Evolutionary conservation across 2,797 vertebrate species (phyloP).

Genomic region (Chelon auratus): DNA sequence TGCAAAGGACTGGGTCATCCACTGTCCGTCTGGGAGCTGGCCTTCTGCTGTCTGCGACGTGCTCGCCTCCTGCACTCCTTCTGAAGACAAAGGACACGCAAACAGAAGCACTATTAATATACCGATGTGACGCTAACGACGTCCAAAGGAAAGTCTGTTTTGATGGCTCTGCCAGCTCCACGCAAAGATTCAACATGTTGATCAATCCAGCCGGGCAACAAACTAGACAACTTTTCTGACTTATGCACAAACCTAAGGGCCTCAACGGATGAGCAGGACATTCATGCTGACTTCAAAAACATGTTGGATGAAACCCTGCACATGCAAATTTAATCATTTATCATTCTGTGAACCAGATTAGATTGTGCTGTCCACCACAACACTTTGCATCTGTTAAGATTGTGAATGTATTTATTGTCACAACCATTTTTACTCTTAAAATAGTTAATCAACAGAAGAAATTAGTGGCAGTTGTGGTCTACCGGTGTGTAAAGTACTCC

Average conservation of each 20-base stretch:
- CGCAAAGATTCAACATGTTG: not conserved
- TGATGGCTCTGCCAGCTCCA: not conserved
- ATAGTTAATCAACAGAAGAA: too few relatives aligned
- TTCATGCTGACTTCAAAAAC: not conserved
- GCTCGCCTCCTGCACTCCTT: constrained; percentile 69
- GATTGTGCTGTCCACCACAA: too few relatives aligned
- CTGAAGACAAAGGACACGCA: constrained; percentile 41
- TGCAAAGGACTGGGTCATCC: constrained; percentile 89
- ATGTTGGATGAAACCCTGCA: too few relatives aligned
- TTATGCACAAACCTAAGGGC: not conserved
- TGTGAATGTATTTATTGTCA: too few relatives aligned
- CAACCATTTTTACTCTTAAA: too few relatives aligned
- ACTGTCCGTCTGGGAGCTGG: constrained; percentile 88
- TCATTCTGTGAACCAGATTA: too few relatives aligned
- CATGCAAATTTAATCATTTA: too few relatives aligned
- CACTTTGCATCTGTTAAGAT: too few relatives aligned
- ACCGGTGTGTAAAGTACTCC: too few relatives aligned
- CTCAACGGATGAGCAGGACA: not conserved
- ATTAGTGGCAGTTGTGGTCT: too few relatives aligned
- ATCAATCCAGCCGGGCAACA: not conserved
- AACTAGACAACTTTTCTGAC: not conserved
- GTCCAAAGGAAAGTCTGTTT: not conserved
- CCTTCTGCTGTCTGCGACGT: constrained; percentile 67
- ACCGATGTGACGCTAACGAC: not conserved
- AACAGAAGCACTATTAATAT: not conserved